phyloP scores from a whole-genome alignment of 2,113 vertebrate genomes.

The Calonectris borealis region DNA sequence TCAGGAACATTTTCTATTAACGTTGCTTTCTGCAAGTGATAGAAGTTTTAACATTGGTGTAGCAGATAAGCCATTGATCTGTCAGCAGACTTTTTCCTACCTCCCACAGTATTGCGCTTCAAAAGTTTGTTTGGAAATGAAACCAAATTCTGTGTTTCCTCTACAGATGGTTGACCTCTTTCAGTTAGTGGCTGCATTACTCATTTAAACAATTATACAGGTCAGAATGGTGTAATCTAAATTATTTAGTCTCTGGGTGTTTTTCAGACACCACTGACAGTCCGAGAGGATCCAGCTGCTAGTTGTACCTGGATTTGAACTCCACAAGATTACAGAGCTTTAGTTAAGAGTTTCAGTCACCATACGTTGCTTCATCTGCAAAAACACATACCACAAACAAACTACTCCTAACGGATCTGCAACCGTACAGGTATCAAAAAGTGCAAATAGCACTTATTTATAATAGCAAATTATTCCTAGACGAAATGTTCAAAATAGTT shows the following conservation, averaged over 20 bases:
- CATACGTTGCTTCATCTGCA: background rate
- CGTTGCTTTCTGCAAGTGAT: slow-evolving; percentile 63
- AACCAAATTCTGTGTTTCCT: slow-evolving; percentile 83
- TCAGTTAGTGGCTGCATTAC: slow-evolving; percentile 82
- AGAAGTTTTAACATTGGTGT: slow-evolving; percentile 74
- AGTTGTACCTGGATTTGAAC: slow-evolving; percentile 82
- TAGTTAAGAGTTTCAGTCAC: slow-evolving; percentile 49
- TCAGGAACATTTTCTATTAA: slow-evolving; percentile 67
- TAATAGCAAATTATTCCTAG: slow-evolving; percentile 15
- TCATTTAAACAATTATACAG: slow-evolving; percentile 85
- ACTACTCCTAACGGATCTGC: background rate
- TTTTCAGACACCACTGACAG: slow-evolving; percentile 84
- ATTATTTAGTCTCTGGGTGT: slow-evolving; percentile 85
- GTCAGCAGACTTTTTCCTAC: slow-evolving; percentile 77
- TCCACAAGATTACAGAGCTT: slow-evolving; percentile 69
- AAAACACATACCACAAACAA: background rate
- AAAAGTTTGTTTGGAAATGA: slow-evolving; percentile 85
- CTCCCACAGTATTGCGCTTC: slow-evolving; percentile 78
- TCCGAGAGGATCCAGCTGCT: slow-evolving; percentile 78
- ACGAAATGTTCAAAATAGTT: background rate
- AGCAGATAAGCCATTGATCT: slow-evolving; percentile 74
- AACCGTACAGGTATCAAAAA: background rate
- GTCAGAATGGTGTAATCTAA: slow-evolving; percentile 84
- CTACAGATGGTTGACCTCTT: slow-evolving; percentile 87
- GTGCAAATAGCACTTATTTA: background rate